phyloP scores from a whole-genome alignment of 2,888 invertebrate genomes.

The Taphrorychus bicolor region DNA sequence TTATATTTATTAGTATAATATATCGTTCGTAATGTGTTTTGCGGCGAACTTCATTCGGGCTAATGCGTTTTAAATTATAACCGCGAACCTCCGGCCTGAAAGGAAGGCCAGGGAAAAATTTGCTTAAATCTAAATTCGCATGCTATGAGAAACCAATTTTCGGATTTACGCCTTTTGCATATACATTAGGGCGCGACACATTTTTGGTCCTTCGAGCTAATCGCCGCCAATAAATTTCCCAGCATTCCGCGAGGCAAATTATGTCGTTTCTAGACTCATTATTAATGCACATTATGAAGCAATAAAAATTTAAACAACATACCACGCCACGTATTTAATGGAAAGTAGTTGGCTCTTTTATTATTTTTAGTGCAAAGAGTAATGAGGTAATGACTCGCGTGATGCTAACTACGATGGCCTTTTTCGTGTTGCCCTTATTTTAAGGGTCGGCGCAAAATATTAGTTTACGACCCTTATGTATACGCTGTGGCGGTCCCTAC shows the following conservation, averaged over 20 bases:
- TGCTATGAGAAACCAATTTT: not conserved
- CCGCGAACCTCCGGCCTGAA: not conserved
- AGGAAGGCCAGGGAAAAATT: not conserved
- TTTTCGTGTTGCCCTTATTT: constrained; percentile 1
- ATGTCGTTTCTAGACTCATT: not conserved
- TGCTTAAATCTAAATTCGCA: not conserved
- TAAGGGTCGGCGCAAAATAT: not conserved
- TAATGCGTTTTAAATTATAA: constrained; percentile 14
- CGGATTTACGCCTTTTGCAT: not conserved
- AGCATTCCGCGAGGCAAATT: not conserved
- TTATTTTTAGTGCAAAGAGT: not conserved
- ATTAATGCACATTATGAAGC: not conserved
- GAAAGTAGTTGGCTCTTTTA: not conserved
- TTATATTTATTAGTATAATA: not conserved
- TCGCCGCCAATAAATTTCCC: too few relatives aligned
- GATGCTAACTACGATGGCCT: not conserved
- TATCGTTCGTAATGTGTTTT: not conserved
- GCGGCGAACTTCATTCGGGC: not conserved
- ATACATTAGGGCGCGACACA: too few relatives aligned
- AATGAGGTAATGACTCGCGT: constrained; percentile 4
- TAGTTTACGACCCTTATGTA: not conserved
- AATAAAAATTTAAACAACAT: not conserved
- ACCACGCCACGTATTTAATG: not conserved
- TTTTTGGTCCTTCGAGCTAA: not conserved
- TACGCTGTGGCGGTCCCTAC: not conserved